Conservation (phyloP, 2,888 invertebrate species). For the Acleris emargana region DNA sequence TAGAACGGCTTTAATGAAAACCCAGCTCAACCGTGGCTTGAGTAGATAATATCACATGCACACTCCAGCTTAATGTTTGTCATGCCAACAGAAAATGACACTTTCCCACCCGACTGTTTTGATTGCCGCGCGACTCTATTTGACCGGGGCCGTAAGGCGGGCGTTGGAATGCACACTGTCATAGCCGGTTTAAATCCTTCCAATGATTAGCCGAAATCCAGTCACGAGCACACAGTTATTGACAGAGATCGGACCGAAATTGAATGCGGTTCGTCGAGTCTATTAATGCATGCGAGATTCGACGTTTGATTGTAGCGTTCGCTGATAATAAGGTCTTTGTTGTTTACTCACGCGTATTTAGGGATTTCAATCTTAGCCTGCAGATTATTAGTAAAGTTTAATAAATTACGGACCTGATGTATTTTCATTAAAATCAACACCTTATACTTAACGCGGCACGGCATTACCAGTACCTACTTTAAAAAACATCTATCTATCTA, state of each 20-base stretch:
- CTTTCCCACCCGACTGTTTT: conserved; percentile 47
- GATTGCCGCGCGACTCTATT: conserved; percentile 39
- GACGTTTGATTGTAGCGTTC: conserved; percentile 22
- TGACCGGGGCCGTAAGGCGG: conserved; percentile 40
- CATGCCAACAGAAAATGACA: conserved; percentile 49
- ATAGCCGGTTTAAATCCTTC: conserved; percentile 54
- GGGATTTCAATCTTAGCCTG: too few species aligned
- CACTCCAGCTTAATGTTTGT: conserved; percentile 50
- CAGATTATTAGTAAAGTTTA: too few species aligned
- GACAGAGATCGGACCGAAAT: conserved; percentile 47
- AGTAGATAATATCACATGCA: conserved; percentile 41
- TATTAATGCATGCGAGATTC: conserved; percentile 35
- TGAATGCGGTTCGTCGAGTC: conserved; percentile 41
- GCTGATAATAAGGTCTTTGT: conserved; percentile 23
- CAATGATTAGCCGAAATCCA: conserved; percentile 61
- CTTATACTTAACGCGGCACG: too few species aligned
- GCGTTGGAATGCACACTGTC: conserved; percentile 58
- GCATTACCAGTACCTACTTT: too few species aligned
- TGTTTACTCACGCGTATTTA: too few species aligned
- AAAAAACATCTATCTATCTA: too few species aligned
- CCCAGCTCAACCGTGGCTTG: conserved; percentile 26
- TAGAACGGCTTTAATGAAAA: conserved; percentile 24
- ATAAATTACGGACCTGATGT: too few species aligned
- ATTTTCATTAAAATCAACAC: too few species aligned
- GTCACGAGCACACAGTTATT: conserved; percentile 56